Base-by-base conservation (phyloP, 2,888 invertebrate genomes). In the Pammene fasciana region DNA sequence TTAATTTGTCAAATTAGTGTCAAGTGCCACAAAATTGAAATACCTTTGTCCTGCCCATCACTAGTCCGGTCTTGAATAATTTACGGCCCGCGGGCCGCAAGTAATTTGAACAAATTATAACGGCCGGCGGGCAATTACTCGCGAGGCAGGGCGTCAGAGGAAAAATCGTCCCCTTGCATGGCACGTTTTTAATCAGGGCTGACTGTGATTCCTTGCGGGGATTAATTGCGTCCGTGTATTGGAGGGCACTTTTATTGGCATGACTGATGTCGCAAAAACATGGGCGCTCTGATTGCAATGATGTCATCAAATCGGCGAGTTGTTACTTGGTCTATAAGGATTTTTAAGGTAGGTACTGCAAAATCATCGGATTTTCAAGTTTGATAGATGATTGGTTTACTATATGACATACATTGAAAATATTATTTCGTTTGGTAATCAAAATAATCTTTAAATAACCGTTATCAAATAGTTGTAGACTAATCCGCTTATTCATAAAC, bases 61-160 rank as follows among this genome's bases (percentile, higher is more conserved):
- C 62, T 62, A 52, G 62, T 52, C 62, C 62, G 41, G 62, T 52
- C 76, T 62, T 52, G 62, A 62, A 85, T 86, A 83, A 79, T 75
- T 73, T 65, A 67, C 75, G 74, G 71, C 65, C 70, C 74, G 70
- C 72, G 74, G 75, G 73, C 73, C 72, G 71, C 78, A 78, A 77
- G 79, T 80, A 80, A 81, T 81, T 81, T 82, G 79, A 78, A 78
- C 82, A 83, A 85, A 85, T 85, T 84, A 84, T 84, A 82, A 82
- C 76, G 77, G 77, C 74, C 73, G 72, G 71, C 74, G 70, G 72
- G 73, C 74, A 78, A 80, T 78, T 77, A 78, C 73, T 67, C 75
- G 67, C 65, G 64, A 68, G 71, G 62, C 52, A 65, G 61, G 64
- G 71, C 56, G 68, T 64, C 50, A 65, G 67, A 55, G 72, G 70